Conservation (phyloP, 2,888 invertebrate species). For the Caenorhabditis sp. region DNA sequence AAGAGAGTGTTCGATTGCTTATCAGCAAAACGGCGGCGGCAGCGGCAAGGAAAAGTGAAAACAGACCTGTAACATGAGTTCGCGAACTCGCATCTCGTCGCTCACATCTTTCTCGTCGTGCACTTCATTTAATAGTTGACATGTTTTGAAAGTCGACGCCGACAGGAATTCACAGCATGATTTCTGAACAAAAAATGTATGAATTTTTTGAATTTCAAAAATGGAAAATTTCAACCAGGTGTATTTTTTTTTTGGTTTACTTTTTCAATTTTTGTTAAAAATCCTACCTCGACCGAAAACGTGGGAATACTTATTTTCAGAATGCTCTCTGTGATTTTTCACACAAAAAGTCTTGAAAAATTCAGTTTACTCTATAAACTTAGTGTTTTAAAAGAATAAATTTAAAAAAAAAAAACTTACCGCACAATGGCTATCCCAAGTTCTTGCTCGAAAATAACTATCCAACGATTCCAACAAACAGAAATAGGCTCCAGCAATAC, state of each 20-base stretch:
- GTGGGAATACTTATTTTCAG: no score
- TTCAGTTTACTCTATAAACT: no score
- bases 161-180: slow-evolving; percentile 18
- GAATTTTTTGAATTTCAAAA: neutral
- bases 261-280: neutral
- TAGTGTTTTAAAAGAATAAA: no score
- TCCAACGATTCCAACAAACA: slow-evolving; percentile 31
- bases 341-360: no score
- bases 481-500: slow-evolving; percentile 15
- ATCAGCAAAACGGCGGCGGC: neutral
- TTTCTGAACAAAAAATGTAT: slow-evolving; percentile 17
- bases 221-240: neutral
- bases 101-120: slow-evolving; percentile 14
- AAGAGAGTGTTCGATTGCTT: neutral
- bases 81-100: slow-evolving; percentile 23
- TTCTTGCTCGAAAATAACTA: slow-evolving; percentile 29
- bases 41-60: no score
- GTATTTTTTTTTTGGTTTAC: neutral
- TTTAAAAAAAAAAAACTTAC: slow-evolving; percentile 17
- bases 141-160: slow-evolving; percentile 18
- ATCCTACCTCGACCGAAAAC: no score
- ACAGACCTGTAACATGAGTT: slow-evolving; percentile 33
- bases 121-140: slow-evolving; percentile 24
- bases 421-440: slow-evolving; percentile 38
- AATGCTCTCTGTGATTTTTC: no score